These are phyloP conservation scores for Brachypalpus laphriformis DNA, from an alignment of 2,888 invertebrate species.

Conservation along the genomic window DNA sequence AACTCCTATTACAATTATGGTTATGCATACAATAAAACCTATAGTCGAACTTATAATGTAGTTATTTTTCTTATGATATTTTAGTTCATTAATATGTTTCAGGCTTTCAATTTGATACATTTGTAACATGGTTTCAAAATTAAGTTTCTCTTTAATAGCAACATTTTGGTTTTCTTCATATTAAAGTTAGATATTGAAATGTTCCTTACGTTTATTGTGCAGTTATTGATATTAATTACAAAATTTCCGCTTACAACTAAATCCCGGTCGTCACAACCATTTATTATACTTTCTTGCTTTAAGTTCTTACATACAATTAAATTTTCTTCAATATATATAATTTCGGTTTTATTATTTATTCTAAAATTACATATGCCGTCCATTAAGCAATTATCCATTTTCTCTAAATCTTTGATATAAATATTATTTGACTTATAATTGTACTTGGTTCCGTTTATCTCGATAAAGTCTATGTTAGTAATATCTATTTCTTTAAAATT, in stretches of 20 bases:
- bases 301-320: constrained; percentile 7
- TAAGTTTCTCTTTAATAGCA: not conserved
- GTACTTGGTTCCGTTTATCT: not conserved
- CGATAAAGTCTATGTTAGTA: constrained; percentile 5
- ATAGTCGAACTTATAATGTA: not conserved
- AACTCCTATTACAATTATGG: not conserved
- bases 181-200: not conserved
- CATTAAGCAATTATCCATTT: not conserved
- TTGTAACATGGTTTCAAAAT: not conserved
- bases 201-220: not conserved
- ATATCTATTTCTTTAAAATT: constrained; percentile 11
- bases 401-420: constrained; percentile 10
- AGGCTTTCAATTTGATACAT: not conserved
- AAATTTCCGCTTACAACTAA: too few relatives aligned
- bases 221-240: too few relatives aligned
- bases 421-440: constrained; percentile 17
- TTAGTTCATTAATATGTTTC: not conserved
- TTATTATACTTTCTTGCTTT: not conserved
- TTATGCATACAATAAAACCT: not conserved
- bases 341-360: not conserved
- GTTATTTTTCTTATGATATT: not conserved
- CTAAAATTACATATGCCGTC: not conserved
- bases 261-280: constrained; percentile 3
- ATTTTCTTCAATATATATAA: constrained; percentile 2
- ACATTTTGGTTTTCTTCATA: too few relatives aligned